A percentile compares a stretch with the other conserved stretches of the same genome.
Evolutionary conservation across 2,113 vertebrate genomes (phyloP).

Genomic region (Gila orcuttii): DNA sequence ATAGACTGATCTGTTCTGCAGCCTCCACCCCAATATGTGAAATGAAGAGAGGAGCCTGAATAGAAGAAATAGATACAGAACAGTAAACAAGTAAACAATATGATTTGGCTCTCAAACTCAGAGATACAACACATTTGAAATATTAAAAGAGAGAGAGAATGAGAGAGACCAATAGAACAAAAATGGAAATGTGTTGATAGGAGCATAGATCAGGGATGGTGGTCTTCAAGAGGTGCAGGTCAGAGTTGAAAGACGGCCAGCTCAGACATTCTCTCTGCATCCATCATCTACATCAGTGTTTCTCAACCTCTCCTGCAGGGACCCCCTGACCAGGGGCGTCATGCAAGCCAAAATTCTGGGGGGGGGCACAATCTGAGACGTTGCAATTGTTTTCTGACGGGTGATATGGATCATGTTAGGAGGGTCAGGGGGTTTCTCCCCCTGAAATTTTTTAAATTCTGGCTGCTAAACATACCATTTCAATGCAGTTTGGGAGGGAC

Average conservation of each 20-base stretch:
- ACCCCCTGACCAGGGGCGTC: too few species aligned
- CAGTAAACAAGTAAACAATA: slow-evolving; percentile 6
- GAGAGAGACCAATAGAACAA: slow-evolving; percentile 41
- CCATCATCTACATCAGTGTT: slow-evolving; percentile 73
- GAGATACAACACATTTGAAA: background rate
- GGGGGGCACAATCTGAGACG: too few species aligned
- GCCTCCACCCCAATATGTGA: background rate
- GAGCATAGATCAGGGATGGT: background rate
- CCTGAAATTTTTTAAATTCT: too few species aligned
- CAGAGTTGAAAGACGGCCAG: slow-evolving; percentile 65
- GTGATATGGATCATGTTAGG: too few species aligned
- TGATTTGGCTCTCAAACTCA: background rate
- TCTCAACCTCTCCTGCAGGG: too few species aligned
- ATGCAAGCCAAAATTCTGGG: too few species aligned
- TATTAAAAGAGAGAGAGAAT: slow-evolving; percentile 54
- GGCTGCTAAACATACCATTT: too few species aligned
- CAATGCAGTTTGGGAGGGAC: too few species aligned
- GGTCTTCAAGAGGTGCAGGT: slow-evolving; percentile 64
- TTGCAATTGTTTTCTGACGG: too few species aligned
- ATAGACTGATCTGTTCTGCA: slow-evolving; percentile 48
- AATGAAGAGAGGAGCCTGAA: slow-evolving; percentile 40
- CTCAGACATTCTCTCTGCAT: slow-evolving; percentile 59
- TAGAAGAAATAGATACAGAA: slow-evolving; percentile 55
- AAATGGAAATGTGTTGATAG: slow-evolving; percentile 16
- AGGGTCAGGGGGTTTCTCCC: too few species aligned